Conservation (phyloP, 2,797 vertebrate genomes). For the Enteromius radiatus region DNA sequence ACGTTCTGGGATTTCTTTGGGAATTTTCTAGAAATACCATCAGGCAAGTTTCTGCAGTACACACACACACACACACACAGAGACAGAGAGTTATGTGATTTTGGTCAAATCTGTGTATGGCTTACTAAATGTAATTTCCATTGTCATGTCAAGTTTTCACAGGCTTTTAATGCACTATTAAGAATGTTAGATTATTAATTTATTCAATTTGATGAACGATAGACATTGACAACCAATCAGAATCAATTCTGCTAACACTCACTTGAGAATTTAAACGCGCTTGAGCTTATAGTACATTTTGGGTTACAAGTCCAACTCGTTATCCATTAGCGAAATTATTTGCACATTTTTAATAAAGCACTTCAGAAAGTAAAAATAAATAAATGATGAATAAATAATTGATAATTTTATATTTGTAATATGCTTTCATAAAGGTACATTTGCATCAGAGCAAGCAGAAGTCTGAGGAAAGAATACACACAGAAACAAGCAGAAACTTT, state of each 20-base stretch:
- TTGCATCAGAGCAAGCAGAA: conserved; percentile 6
- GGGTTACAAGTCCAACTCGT: no score
- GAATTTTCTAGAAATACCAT: conserved; percentile 66
- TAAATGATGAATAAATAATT: no score
- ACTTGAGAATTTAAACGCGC: no score
- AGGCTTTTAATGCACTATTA: background rate
- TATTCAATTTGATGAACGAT: no score
- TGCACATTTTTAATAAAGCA: background rate
- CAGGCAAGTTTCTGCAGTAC: conserved; percentile 61
- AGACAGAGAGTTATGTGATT: background rate
- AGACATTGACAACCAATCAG: no score
- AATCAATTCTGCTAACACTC: no score
- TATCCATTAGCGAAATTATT: no score
- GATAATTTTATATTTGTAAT: background rate
- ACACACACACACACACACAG: background rate
- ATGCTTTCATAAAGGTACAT: background rate
- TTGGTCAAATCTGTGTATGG: background rate
- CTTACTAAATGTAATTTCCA: background rate
- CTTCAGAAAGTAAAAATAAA: background rate
- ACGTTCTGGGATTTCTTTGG: conserved; percentile 64
- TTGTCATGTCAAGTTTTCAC: background rate
- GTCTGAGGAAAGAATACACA: background rate
- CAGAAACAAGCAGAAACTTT: background rate
- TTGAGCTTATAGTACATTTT: no score
- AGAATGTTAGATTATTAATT: background rate